Evolutionary conservation across 2,113 vertebrate species (phyloP), one percentile per base, ranked within the genome.

Genomic region (Bos javanicus): DNA sequence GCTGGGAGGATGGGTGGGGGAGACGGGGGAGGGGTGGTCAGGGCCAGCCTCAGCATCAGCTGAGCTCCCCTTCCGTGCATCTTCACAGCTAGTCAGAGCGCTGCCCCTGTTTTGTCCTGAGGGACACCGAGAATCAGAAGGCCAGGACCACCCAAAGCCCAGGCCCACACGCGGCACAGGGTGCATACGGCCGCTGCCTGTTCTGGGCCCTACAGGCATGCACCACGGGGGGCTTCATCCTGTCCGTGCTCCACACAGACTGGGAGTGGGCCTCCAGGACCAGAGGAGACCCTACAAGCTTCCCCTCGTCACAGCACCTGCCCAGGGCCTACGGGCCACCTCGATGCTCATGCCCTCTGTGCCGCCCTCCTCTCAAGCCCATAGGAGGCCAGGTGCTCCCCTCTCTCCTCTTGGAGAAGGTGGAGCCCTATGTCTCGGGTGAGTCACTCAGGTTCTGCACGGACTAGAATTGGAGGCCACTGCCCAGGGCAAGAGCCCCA

Each of bases 211-310:
- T 76, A 1, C 0, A 3, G 8, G 28, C 7, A 13, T 8, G 48
- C 30, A 60, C 2, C 0, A 1, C 0, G 1, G 5, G 25, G 11
- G 33, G 14, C 33, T 78, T 15, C 2, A 23, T n/a, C 36, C 36
- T 56, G 67, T 39, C 64, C 5, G 2, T 3, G 26, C 17, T 30
- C 4, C 57, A 28, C 3, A 0, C 7, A 26, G 46, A 33, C 13
- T 16, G 33, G 0, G 12, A 26, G 26, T 19, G 71, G 19, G 15
- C 43, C 71, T 91, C 46, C n/a, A 83, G 48, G 59, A 15, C 91
- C 91, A 46, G 36, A 10, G 76, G 50, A 71, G n/a, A 57, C 21
- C 36, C 62, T 54, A n/a, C 19, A 12, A 33, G 11, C 19, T 36
- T 17, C 28, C 13, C 36, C 56, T 36, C 6, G 3, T 60, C 74